These are phyloP conservation scores for Zaprionus vittiger DNA, from an alignment of 1,140 invertebrate species.

Conservation along the genomic window DNA sequence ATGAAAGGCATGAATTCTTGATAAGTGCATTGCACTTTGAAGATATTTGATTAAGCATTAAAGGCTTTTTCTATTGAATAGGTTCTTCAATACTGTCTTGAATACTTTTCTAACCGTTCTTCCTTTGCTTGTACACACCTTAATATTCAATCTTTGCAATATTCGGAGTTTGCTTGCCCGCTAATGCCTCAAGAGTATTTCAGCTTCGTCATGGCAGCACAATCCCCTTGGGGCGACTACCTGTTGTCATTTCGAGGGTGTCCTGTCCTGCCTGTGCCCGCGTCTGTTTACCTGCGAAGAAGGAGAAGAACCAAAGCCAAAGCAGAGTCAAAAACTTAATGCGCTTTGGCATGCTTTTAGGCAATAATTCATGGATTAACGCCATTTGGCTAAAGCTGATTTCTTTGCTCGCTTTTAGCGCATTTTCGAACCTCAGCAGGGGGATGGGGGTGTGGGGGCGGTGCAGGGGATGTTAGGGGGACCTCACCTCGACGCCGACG, in stretches of 20 bases:
- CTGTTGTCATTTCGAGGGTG: slow-evolving; percentile 20
- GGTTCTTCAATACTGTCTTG: too few species aligned
- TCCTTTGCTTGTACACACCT: background rate
- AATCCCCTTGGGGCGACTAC: slow-evolving; percentile 6
- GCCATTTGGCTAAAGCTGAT: slow-evolving; percentile 82
- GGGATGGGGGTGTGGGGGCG: slow-evolving; percentile 29
- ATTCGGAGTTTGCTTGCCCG: background rate
- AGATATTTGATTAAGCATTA: too few species aligned
- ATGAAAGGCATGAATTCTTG: too few species aligned
- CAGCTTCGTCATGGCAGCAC: slow-evolving; percentile 7
- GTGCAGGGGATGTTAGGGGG: background rate
- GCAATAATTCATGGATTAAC: slow-evolving; percentile 84
- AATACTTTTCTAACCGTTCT: background rate
- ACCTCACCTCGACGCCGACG: slow-evolving; percentile 54
- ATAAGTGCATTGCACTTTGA: too few species aligned
- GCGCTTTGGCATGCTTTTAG: slow-evolving; percentile 84
- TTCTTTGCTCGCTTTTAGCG: slow-evolving; percentile 76
- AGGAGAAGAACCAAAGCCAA: slow-evolving; percentile 5
- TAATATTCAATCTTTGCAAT: background rate
- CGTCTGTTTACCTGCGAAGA: slow-evolving; percentile 35
- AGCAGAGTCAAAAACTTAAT: slow-evolving; percentile 71
- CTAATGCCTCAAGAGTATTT: slow-evolving; percentile 12
- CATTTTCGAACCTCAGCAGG: slow-evolving; percentile 39
- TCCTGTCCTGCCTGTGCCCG: slow-evolving; percentile 15
- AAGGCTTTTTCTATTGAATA: too few species aligned